Evolutionary conservation across 37 sponge, comb jelly and placozoan genomes (phyloP), one percentile per base, ranked within the genome.

Genomic region (Amphimedon queenslandica): DNA sequence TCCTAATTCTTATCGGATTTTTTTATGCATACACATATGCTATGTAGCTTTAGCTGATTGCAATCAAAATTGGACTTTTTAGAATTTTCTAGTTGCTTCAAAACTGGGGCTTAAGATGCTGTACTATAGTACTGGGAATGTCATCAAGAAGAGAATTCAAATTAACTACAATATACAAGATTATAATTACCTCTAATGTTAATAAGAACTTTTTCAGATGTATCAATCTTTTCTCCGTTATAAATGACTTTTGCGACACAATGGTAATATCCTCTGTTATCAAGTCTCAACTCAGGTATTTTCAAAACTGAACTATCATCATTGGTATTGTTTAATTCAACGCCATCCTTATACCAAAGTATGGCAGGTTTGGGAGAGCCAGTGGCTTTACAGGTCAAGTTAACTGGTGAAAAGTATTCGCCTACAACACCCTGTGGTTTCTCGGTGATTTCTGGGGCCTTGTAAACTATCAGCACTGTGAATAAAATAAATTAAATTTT

Each of bases 211-310:
- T 47, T 13, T 8, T 47, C 53, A 18, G 53, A 47, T 18, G 13
- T 13, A 47, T 8, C 53, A 47, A 47, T 18, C 53, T 47, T n/a
- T n/a, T n/a, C 53, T 18, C 13, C 13, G 13, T 47, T 47, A 47
- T 13, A 47, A 47, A 18, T 47, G 13, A 13, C 13, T 18, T 18
- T 47, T 11, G 61, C 61, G 8, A n/a, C 61, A 61, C 82, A 82
- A n/a, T 29, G 35, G 47, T 74, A 82, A 2, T 55, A 28, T 25
- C 82, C 82, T 58, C 74, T 73, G 41, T 72, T 40, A 8, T 21
- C 18, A 18, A 72, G 55, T 0, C 27, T 53, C 56, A 80, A 43
- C 38, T 80, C 81, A n/a, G 5, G 25, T 20, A 80, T 72, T 1
- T 66, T 21, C 38, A 80, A 37, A 6, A 60, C 21, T n/a, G 61